A percentile compares a stretch with the other conserved stretches of the same genome.
These are phyloP conservation scores for Boloria selene DNA, from an alignment of 2,888 invertebrate genomes.

Conservation along the genomic window DNA sequence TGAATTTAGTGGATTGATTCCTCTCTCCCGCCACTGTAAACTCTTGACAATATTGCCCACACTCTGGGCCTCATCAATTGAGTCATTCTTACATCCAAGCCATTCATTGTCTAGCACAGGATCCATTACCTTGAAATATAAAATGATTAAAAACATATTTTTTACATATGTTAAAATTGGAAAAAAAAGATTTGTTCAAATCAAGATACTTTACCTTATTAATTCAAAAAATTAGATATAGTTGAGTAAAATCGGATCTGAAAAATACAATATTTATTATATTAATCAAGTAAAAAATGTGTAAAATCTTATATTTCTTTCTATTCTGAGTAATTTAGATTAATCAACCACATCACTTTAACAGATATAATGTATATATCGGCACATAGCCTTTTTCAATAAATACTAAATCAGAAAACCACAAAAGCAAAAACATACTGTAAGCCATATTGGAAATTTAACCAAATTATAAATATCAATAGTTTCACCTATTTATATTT, in stretches of 20 bases:
- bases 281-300: background rate
- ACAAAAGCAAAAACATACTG: slow-evolving; percentile 33
- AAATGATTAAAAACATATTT: background rate
- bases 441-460: slow-evolving; percentile 73
- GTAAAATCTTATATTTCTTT: slow-evolving; percentile 1
- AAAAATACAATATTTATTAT: slow-evolving; percentile 26
- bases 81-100: slow-evolving; percentile 69
- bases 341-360: background rate
- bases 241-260: slow-evolving; percentile 32
- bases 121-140: slow-evolving; percentile 60
- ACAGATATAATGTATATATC: background rate
- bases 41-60: slow-evolving; percentile 69
- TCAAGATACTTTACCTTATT: slow-evolving; percentile 32
- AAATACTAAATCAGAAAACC: slow-evolving; percentile 4
- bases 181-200: background rate
- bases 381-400: slow-evolving; percentile 5
- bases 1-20: slow-evolving; percentile 63
- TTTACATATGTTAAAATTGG: background rate
- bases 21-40: slow-evolving; percentile 75
- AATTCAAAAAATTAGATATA: slow-evolving; percentile 32
- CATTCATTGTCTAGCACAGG: slow-evolving; percentile 71
- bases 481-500: slow-evolving; percentile 32
- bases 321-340: background rate
- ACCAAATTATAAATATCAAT: slow-evolving; percentile 36
- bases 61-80: slow-evolving; percentile 61